Evolutionary conservation across 1,140 invertebrate genomes (phyloP), one percentile per base, ranked within the genome.

Genomic region (Psix sp.): DNA sequence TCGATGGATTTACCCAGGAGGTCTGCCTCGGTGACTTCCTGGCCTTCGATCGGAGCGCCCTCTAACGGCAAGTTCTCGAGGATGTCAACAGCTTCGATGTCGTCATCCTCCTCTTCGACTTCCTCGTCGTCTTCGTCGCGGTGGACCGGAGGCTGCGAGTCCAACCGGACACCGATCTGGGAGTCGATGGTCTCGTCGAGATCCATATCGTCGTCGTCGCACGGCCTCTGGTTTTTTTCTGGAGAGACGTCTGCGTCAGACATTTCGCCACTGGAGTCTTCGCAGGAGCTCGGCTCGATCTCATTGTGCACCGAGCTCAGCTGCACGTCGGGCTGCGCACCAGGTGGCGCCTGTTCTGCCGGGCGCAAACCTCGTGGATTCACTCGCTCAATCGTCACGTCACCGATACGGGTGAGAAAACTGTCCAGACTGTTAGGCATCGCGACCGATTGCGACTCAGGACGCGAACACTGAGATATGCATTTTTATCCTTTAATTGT

Each of bases 321-420:
- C 29, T 17, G 15, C 13, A 59, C 45, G 1, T 54, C 48, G 6
- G 52, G 51, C 16, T 76, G 76, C 20, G 46, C 39, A 11, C 74
- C 68, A 2, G 59, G 43, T 20, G 60, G 66, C 9, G 45, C n/a
- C 18, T 51, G 45, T 5, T 39, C 2, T 4, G 40, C 24, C 29
- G 48, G 36, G 43, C 79, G 80, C 18, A n/a, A n/a, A n/a, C n/a
- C n/a, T n/a, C n/a, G n/a, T n/a, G 86, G 82, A 31, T 80, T 79
- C 43, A 88, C 86, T 18, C 86, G 80, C 71, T 89, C 87, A 54
- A 89, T 88, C n/a, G 86, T 89, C 60, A 89, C 88, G 80, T 89
- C 88, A 56, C 87, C 88, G 63, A 88, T 88, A 48, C 87, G 81
- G 21, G 86, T 86, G 39, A 89, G 76, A 72, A 86, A 86, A 63